Evolutionary conservation across 2,888 invertebrate genomes (phyloP), one percentile per base, ranked within the genome.

Genomic region (Deilephila porcellus): DNA sequence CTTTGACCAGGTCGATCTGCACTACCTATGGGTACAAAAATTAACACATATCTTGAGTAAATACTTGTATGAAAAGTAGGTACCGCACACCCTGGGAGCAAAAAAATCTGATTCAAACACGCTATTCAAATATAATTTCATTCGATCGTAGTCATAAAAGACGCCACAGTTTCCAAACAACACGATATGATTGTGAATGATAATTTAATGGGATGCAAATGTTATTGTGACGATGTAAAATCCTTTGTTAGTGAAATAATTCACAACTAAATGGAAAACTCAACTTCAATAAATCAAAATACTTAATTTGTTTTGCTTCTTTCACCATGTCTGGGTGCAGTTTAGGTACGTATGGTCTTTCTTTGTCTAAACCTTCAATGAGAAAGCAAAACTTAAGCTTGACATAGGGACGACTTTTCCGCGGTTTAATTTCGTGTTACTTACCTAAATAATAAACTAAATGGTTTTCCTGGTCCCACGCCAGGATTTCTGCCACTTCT

Each of bases 1-100:
- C 96, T 96, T 90, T 98, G 98, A 5, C 98, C 97, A 25, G 98
- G 98, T 79, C 96, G 96, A 81, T 98, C 97, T 85, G 97, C 97
- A 76, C 97, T 97, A 78, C 98, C 97, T 90, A 96, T 88, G 78
- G 62, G 25, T 25, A 73, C n/a, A 32, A 71, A 56, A 73, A 73
- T 29, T 45, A 4, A 67, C 52, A 25, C 52, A 37, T 25, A 60
- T 60, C 67, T 60, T 52, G 37, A 70, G 19, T 56, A 60, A 29
- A 45, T 20, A 71, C 60, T 25, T 72, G 73, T 32, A 56, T 63
- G 25, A 45, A 32, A 34, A 74, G 71, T 5, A 32, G 32, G 32
- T 70, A 70, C 63, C 76, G 78, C 75, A 79, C 74, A 71, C 34
- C 59, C n/a, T 29, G 25, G n/a, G 11, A n/a, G 56, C 59, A 59